Evolutionary conservation across 2,113 vertebrate species (phyloP), one percentile per base, ranked within the genome.

Genomic region (Silurus glanis): DNA sequence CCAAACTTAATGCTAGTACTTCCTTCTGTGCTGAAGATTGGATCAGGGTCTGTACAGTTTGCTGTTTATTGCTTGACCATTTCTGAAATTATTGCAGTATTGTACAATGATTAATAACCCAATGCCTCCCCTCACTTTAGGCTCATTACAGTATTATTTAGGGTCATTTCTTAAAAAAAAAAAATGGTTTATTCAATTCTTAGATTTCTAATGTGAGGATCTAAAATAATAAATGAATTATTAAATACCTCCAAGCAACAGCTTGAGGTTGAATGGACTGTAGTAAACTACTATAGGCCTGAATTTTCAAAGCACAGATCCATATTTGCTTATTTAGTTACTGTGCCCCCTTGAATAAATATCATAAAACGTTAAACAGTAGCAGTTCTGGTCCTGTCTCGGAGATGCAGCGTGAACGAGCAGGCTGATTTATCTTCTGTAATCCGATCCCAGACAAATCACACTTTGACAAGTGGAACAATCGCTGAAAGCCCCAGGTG

Each of bases 401-500:
- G 17, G 45, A 49, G 13, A 74, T 86, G 80, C 51, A 76, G 49
- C 64, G 10, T 86, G n/a, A 66, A 47, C n/a, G 25, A 37, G 9
- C 80, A 69, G 28, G 21, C 66, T 80, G 10, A 69, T 81, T 82
- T 19, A 84, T 86, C 47, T 66, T 87, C 67, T 87, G 88, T 85
- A 88, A 87, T 78, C 71, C 51, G 85, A 88, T 86, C 78, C 83
- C 37, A 71, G 23, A 76, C 80, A 83, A 86, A 28, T 67, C 12
- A 45, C 64, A 69, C 49, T 85, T 80, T 84, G 75, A 87, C 87
- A 66, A 86, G 62, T 82, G 45, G 76, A 80, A 91, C 87, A 91
- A 91, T 85, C 72, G 23, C 66, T 83, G 55, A 21, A n/a, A 83
- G 83, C 67, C 88, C 69, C 91, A 90, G 89, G 89, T 91, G 90